Percentiles rank a stretch among this genome's conserved stretches.
Evolutionary conservation across 2,113 vertebrate genomes (phyloP).

Genomic region (Pseudolaguvia tuberculata): DNA sequence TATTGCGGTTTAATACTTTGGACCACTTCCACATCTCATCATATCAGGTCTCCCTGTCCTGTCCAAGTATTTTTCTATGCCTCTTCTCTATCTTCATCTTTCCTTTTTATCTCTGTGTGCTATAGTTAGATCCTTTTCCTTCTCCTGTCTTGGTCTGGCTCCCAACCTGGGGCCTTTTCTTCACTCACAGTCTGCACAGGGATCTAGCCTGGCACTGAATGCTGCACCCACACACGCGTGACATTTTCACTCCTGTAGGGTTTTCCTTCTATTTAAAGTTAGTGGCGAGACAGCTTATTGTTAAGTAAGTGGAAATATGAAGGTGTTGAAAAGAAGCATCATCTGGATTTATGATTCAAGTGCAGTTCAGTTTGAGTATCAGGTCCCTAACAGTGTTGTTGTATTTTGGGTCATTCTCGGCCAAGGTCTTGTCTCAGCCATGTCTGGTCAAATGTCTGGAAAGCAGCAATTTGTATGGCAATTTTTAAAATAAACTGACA

Average conservation of each 20-base stretch:
- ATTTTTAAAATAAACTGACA: neutral
- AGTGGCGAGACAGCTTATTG: neutral
- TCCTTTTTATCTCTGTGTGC: constrained; percentile 45
- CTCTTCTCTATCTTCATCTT: constrained; percentile 27
- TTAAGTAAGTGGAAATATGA: neutral
- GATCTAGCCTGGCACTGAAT: neutral
- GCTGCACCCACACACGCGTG: too few species aligned
- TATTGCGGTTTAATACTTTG: constrained; percentile 50
- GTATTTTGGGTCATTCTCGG: neutral
- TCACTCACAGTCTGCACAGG: neutral
- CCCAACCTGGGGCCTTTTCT: constrained; percentile 13
- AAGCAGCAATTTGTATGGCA: neutral
- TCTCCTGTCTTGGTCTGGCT: constrained; percentile 27
- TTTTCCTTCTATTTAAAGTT: neutral
- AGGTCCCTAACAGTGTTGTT: neutral
- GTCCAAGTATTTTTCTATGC: constrained; percentile 32
- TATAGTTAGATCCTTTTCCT: constrained; percentile 40
- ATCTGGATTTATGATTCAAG: neutral
- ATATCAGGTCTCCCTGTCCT: constrained; percentile 34
- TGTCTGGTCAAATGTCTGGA: neutral
- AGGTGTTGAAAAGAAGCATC: neutral
- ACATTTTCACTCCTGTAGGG: constrained; percentile 12
- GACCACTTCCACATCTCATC: constrained; percentile 27
- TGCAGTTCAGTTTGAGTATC: neutral
- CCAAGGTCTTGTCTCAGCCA: neutral